phyloP scores from a whole-genome alignment of 2,113 vertebrate genomes.

The Pampusana beccarii region DNA sequence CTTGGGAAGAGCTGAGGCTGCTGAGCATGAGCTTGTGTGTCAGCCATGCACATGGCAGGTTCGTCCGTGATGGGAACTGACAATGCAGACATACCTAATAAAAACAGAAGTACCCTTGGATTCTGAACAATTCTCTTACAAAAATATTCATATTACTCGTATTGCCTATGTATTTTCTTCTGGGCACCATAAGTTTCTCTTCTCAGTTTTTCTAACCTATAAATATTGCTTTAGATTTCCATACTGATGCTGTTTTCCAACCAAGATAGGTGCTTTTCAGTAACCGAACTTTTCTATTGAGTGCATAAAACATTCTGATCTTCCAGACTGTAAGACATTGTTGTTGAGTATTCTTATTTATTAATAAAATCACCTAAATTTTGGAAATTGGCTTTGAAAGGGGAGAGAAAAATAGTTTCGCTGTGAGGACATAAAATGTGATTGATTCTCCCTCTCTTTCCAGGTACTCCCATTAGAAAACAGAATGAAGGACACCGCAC shows the following conservation, averaged over 20 bases:
- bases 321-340: not conserved
- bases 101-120: not conserved
- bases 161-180: not conserved
- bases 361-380: not conserved
- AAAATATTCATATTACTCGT: fast-evolving
- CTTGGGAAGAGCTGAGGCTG: not conserved
- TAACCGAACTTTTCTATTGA: fast-evolving
- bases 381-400: not conserved
- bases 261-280: not conserved
- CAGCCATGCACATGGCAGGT: not conserved
- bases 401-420: not conserved
- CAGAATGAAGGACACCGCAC: conserved; percentile 82
- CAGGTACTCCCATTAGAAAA: conserved; percentile 91
- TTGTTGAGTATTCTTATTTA: not conserved
- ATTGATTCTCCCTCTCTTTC: not conserved
- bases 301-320: not conserved
- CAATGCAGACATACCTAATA: not conserved
- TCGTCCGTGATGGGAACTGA: not conserved
- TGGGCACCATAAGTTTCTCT: not conserved
- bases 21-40: not conserved
- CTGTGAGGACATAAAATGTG: not conserved
- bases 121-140: not conserved
- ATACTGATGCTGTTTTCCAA: not conserved
- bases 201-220: not conserved
- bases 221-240: not conserved